Base-by-base conservation (phyloP, 2,888 invertebrate species). In the Cephonodes hylas region DNA sequence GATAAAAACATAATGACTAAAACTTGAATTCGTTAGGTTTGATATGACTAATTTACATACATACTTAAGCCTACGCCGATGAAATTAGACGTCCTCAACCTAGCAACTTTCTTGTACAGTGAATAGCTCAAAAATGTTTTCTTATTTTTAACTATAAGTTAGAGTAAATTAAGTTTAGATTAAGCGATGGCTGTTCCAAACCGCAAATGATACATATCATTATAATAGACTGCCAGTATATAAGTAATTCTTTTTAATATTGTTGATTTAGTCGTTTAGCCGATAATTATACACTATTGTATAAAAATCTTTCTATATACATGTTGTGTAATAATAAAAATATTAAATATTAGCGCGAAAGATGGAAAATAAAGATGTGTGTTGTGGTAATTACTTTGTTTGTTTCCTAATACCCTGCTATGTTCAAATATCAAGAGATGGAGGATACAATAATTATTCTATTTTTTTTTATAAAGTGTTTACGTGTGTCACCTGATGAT, bases 291-390 rank as follows among this genome's bases (percentile, higher is more conserved):
- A 91, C 90, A 92, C 91, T 91, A 91, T 92, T 91, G 91, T 91
- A 91, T 91, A 89, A 91, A 91, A 91, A 91, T 90, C 92, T 91
- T 91, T 91, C 92, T 91, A 92, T 91, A 87, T 91, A 91, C 92
- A 91, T 91, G 91, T 92, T 92, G 91, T 91, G 89, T 91, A 89
- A 85, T 89, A 86, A 83, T 89, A 86, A 89, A 86, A 85, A 83
- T 88, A 86, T 82, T 84, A 81, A 84, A 31, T 27, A 81, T 79
- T 86, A 88, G 85, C 68, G 78, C 63, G 80, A 74, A 77, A 73
- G 73, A 80, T 78, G 53, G 79, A 75, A 83, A 89, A 89, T 89
- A 91, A 90, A 88, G 84, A 80, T 92, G 86, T 88, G 91, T 92
- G 90, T 91, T 91, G 91, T 90, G 87, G 80, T 82, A 81, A 59